Base-by-base conservation (phyloP, 2,888 invertebrate genomes). In the Dione vanillae region DNA sequence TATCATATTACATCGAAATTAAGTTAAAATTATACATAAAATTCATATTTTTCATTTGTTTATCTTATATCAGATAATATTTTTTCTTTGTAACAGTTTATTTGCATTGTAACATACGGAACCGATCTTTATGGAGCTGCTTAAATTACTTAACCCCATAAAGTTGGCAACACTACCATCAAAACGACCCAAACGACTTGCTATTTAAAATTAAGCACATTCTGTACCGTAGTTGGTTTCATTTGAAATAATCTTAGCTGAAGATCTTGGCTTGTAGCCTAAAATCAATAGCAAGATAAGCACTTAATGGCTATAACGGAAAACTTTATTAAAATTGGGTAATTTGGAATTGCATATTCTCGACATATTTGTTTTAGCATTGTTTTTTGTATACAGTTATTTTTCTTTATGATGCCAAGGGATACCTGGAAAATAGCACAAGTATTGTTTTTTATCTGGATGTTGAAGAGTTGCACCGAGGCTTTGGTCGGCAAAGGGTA, bases 231-330 rank as follows among this genome's bases (percentile, higher is more conserved):
- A 62, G 67, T 54, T 62, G 62, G 70, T 70, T 62, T 62, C 62
- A 67, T 70, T 70, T 67, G 67, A 67, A 67, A 67, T 67, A 67
- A 67, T 61, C 67, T 70, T 67, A 51, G 54, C 62, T 70, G 35
- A 67, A 67, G 61, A 54, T 70, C 70, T 70, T 70, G 70, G 70
- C 70, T 70, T 37, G 47, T 45, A 40, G 70, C 70, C 70, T 67
- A 70, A 70, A 70, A 67, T 70, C 70, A 70, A 70, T 70, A 69
- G 65, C 20, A 27, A 68, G 68, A 69, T 69, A 69, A 69, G 62
- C 68, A 62, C 54, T 68, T 68, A 68, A 68, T 68, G 68, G 62
- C 19, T 62, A 54, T 20, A 70, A 67, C 45, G 67, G 67, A 67
- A 67, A 67, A 67, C 70, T 70, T 68, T 68, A 70, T 67, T 70